Evolutionary conservation across 2,797 vertebrate species (phyloP).

Genomic region (Gallinago stenura): DNA sequence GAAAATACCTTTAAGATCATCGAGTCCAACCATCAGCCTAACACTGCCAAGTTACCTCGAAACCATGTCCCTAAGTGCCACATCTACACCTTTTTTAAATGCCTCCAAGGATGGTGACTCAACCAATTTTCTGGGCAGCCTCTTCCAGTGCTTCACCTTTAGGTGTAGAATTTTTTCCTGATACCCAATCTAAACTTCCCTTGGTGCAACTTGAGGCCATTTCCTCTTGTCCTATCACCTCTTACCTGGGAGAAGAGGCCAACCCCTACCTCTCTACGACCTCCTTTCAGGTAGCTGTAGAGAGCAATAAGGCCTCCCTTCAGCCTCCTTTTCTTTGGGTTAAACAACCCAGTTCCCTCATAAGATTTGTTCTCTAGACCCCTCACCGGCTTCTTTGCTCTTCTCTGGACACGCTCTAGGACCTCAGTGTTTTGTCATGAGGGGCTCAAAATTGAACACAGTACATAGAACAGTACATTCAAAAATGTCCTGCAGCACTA

Average conservation of each 20-base stretch:
- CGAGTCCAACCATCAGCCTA: not conserved
- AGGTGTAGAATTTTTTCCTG: too few relatives aligned
- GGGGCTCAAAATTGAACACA: not conserved
- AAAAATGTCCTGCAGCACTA: not conserved
- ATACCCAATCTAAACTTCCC: too few relatives aligned
- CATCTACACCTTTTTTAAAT: not conserved
- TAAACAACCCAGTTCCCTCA: not conserved
- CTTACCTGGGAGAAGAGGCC: too few relatives aligned
- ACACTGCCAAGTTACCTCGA: not conserved
- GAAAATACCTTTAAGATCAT: not conserved
- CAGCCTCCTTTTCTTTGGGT: not conserved
- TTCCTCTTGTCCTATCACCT: too few relatives aligned
- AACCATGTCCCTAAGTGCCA: not conserved
- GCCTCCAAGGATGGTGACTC: too few relatives aligned
- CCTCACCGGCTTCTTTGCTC: rapidly evolving
- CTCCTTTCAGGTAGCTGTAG: too few relatives aligned
- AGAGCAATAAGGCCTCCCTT: too few relatives aligned
- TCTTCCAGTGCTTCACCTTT: too few relatives aligned
- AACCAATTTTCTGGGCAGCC: too few relatives aligned
- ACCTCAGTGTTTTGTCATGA: not conserved
- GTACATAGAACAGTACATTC: not conserved
- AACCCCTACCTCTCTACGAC: too few relatives aligned
- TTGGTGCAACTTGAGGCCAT: not conserved
- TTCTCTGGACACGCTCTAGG: rapidly evolving
- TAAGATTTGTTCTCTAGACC: rapidly evolving